Base-by-base conservation (phyloP, 35 echinoderm and acorn worm species). In the Chiridota heheva region DNA sequence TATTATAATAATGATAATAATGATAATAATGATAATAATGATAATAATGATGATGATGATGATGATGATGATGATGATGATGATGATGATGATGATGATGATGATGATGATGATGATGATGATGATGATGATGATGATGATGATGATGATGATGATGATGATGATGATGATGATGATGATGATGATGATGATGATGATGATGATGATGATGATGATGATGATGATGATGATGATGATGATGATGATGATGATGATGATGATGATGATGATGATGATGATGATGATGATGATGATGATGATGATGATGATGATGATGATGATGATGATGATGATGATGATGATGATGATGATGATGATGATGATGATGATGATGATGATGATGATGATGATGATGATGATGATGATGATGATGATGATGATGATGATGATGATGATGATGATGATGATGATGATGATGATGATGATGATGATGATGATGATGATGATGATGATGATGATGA, bases 51-150 rank as follows among this genome's bases (percentile, higher is more conserved):
- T 33, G 67, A 71, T 40, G 67, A 71, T 40, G 67, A 71, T 40
- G 67, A 71, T 40, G 67, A 41, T 40, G 67, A 71, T 71, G 67
- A 41, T 71, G 67, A 71, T 71, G 67, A 71, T 71, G 36, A 71
- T 71, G 67, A 71, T 71, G 67, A 71, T 40, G 67, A 71, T 71
- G 67, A 41, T 40, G 67, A 71, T 71, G 67, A 41, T 71, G 67
- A 71, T 71, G 67, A 71, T 71, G 67, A 71, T 71, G 67, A 71
- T 71, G 67, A 71, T 71, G 67, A 71, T 71, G 67, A 33, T 33
- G 67, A 71, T 33, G 38, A 38, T 38, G 28, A 38, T 38, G 67
- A 71, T 41, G 38, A 38, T 33, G 67, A 71, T 33, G 38, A 71
- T 71, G 67, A 33, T 38, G 67, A 71, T 71, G 67, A 41, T 71